Percentiles rank a stretch among this genome's conserved stretches.
Evolutionary conservation across 2,888 invertebrate species (phyloP).

Genomic region (Himalopsyche tibetana): DNA sequence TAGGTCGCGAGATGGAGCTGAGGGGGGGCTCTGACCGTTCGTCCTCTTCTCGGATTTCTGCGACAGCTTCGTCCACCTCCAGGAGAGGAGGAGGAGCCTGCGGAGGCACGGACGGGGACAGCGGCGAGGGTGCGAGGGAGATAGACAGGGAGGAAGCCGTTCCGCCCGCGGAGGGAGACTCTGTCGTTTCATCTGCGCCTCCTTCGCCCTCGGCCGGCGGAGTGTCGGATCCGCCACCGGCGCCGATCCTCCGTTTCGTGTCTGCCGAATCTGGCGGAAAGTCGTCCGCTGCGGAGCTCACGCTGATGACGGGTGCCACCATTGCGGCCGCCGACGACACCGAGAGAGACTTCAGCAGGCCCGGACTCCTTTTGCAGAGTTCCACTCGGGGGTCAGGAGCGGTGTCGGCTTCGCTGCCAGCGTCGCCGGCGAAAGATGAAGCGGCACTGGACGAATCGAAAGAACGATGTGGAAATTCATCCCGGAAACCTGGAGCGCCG

Average conservation of each 20-base stretch:
- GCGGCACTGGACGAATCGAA: conserved; percentile 69
- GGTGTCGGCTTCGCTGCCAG: conserved; percentile 67
- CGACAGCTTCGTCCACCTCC: conserved; percentile 63
- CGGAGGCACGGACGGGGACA: conserved; percentile 54
- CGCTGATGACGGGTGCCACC: conserved; percentile 82
- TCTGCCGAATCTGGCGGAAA: conserved; percentile 68
- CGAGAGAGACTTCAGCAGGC: conserved; percentile 72
- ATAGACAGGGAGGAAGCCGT: conserved; percentile 60
- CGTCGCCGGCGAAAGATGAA: conserved; percentile 69
- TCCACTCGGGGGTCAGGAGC: conserved; percentile 69
- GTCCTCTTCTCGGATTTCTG: conserved; percentile 56
- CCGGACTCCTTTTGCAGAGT: conserved; percentile 70
- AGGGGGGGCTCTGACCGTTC: conserved; percentile 41
- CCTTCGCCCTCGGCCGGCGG: conserved; percentile 57
- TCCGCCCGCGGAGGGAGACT: conserved; percentile 58
- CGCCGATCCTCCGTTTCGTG: conserved; percentile 6
- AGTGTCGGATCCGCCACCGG: conserved; percentile 29
- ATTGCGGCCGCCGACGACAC: conserved; percentile 69
- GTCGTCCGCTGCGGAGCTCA: conserved; percentile 84
- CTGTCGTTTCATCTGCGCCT: conserved; percentile 57
- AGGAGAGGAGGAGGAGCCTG: conserved; percentile 51
- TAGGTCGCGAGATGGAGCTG: background rate
- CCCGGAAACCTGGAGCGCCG: conserved; percentile 73
- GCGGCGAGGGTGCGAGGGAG: conserved; percentile 61
- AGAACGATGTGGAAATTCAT: conserved; percentile 73